Evolutionary conservation across 2,113 vertebrate genomes (phyloP).

Genomic region (Callocephalon fimbriatum): DNA sequence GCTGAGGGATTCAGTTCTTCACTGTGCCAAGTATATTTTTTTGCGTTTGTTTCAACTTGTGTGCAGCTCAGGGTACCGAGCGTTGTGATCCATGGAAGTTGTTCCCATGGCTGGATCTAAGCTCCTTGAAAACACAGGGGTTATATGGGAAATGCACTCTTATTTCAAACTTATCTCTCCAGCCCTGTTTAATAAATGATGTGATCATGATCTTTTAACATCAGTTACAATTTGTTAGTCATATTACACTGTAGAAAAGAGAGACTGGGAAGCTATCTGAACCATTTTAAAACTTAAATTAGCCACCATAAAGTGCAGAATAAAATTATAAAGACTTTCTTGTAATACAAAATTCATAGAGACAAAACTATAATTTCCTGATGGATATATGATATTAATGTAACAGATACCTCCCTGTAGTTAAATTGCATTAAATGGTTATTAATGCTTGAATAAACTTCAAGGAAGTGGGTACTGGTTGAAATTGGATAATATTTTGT

Average conservation of each 20-base stretch:
- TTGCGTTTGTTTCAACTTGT: neutral
- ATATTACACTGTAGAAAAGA: constrained; percentile 64
- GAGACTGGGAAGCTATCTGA: constrained; percentile 71
- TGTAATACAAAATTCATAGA: constrained; percentile 85
- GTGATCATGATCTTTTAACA: constrained; percentile 74
- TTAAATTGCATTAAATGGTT: constrained; percentile 90
- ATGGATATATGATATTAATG: constrained; percentile 87
- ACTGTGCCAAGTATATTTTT: neutral
- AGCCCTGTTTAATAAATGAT: constrained; percentile 71
- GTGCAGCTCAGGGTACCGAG: neutral
- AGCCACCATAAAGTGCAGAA: constrained; percentile 79
- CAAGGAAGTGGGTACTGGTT: constrained; percentile 85
- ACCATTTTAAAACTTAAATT: constrained; percentile 77
- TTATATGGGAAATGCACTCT: neutral
- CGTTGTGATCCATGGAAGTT: neutral
- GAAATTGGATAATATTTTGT: constrained; percentile 88
- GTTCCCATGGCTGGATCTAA: neutral
- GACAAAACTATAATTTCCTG: constrained; percentile 88
- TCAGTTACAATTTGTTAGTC: constrained; percentile 78
- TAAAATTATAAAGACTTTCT: constrained; percentile 81
- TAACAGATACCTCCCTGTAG: constrained; percentile 86
- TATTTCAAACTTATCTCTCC: constrained; percentile 38
- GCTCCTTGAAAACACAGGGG: neutral
- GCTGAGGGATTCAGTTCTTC: neutral
- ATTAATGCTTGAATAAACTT: constrained; percentile 90